A percentile compares a stretch with the other conserved stretches of the same genome.
Conservation (phyloP, 2,797 vertebrate genomes). For the Pseudochirops corinnae region DNA sequence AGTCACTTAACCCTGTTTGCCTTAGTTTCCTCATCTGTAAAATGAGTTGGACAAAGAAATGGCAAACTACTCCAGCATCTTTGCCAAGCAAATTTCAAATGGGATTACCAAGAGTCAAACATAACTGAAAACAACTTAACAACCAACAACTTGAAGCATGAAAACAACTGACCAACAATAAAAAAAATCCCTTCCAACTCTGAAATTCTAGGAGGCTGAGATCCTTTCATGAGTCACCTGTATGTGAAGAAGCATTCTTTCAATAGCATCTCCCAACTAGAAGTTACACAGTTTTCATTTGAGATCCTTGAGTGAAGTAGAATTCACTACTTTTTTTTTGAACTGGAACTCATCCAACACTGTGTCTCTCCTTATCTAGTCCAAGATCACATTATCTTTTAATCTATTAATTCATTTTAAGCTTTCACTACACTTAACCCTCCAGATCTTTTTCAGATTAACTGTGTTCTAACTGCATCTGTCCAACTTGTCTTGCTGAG, state of each 20-base stretch:
- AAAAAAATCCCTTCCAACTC: neutral
- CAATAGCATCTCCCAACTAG: neutral
- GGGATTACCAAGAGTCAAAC: neutral
- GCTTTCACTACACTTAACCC: neutral
- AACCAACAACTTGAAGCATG: neutral
- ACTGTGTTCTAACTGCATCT: neutral
- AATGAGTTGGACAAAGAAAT: neutral
- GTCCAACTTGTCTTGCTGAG: neutral
- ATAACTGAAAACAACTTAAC: neutral
- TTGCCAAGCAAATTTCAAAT: neutral
- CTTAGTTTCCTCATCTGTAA: neutral
- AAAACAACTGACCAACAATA: neutral
- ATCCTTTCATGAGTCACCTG: neutral
- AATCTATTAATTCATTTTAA: neutral
- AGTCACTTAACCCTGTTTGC: neutral
- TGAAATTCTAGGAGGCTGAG: neutral
- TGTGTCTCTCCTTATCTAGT: neutral
- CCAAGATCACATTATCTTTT: neutral
- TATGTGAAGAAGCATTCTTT: neutral
- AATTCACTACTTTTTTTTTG: neutral
- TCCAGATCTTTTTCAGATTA: neutral
- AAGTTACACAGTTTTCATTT: neutral
- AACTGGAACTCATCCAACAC: neutral
- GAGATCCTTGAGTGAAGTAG: neutral
- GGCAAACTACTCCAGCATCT: neutral